Evolutionary conservation across 2,888 invertebrate genomes (phyloP).

Genomic region (Mythimna loreyi): DNA sequence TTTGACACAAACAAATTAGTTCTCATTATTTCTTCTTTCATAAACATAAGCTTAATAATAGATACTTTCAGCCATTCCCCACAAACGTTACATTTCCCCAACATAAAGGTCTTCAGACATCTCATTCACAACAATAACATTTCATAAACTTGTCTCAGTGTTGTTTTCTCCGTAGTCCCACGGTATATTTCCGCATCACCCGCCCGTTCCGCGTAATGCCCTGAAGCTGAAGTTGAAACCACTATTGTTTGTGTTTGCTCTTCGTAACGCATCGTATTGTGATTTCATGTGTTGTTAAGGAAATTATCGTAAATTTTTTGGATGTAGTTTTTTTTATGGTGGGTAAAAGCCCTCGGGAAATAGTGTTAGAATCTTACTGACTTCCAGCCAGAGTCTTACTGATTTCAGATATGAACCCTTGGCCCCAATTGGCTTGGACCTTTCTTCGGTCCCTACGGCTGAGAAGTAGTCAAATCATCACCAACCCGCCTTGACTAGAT

Average conservation of each 20-base stretch:
- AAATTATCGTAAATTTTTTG: background rate
- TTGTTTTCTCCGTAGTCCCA: constrained; percentile 61
- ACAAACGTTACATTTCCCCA: background rate
- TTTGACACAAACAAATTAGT: background rate
- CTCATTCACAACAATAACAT: constrained; percentile 38
- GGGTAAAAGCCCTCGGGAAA: too few species aligned
- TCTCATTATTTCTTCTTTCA: background rate
- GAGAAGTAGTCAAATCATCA: too few species aligned
- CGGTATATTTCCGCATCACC: constrained; percentile 61
- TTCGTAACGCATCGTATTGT: constrained; percentile 38
- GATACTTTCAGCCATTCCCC: background rate
- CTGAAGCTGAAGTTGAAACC: constrained; percentile 32
- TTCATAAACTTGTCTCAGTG: constrained; percentile 37
- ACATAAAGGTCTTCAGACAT: constrained; percentile 22
- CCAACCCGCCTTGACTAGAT: background rate
- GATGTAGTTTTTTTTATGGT: too few species aligned
- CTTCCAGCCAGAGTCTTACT: too few species aligned
- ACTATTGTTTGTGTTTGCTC: constrained; percentile 57
- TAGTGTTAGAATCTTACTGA: too few species aligned
- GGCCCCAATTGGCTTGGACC: too few species aligned
- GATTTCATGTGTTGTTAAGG: constrained; percentile 27
- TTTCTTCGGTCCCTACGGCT: too few species aligned
- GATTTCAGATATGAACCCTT: too few species aligned
- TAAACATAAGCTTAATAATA: background rate
- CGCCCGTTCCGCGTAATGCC: constrained; percentile 58